Evolutionary conservation across 2,888 invertebrate species (phyloP).

Genomic region (Caradrina clavipalpis): DNA sequence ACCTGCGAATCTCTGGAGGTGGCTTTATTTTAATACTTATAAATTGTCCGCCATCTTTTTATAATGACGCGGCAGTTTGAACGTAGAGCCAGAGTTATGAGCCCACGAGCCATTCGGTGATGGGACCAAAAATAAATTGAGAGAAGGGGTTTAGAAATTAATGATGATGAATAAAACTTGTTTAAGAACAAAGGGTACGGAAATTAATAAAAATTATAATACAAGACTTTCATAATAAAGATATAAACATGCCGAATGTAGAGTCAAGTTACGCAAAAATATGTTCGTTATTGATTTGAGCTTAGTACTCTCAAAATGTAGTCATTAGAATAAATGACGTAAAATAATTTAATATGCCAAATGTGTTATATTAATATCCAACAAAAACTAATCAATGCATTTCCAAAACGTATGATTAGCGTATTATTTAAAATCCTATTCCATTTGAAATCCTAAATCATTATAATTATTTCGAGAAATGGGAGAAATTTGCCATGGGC

Average conservation of each 20-base stretch:
- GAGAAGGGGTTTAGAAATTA: slow-evolving; percentile 36
- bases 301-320: too few species aligned
- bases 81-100: slow-evolving; percentile 48
- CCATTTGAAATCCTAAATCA: too few species aligned
- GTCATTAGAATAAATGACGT: too few species aligned
- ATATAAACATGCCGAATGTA: background rate
- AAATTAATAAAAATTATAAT: slow-evolving; percentile 7
- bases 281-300: slow-evolving; percentile 1
- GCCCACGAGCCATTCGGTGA: slow-evolving; percentile 40
- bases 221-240: background rate
- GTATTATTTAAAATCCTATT: too few species aligned
- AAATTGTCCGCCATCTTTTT: slow-evolving; percentile 52
- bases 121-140: slow-evolving; percentile 20
- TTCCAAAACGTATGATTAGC: too few species aligned
- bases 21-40: slow-evolving; percentile 64
- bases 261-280: background rate
- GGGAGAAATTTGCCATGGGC: too few species aligned
- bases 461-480: too few species aligned
- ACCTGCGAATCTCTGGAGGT: slow-evolving; percentile 64
- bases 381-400: too few species aligned
- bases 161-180: slow-evolving; percentile 19
- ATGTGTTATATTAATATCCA: too few species aligned
- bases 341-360: too few species aligned
- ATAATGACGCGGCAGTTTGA: slow-evolving; percentile 54
- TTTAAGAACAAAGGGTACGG: slow-evolving; percentile 1